Conservation (phyloP, 1,140 invertebrate genomes). For the Penaeus indicus region DNA sequence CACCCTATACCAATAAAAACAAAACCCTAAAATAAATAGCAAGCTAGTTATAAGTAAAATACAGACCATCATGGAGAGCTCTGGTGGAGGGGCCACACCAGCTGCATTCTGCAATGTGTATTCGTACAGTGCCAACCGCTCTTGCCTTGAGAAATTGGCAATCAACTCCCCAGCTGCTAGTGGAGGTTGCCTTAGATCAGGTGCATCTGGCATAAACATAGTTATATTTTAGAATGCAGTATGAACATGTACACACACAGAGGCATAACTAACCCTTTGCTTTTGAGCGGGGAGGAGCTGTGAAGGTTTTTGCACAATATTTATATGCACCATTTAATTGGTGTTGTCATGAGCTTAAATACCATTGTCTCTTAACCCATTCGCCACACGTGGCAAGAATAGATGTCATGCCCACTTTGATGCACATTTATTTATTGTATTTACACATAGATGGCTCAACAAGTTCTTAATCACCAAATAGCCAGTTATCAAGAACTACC, state of each 20-base stretch:
- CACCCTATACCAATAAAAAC: no score
- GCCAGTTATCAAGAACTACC: no score
- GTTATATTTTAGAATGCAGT: neutral
- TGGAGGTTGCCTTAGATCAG: conserved; percentile 35
- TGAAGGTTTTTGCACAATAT: no score
- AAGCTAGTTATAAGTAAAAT: neutral
- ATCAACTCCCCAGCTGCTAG: conserved; percentile 35
- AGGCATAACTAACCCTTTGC: neutral
- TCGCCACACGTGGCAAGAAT: no score
- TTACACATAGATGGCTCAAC: no score
- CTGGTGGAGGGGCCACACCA: conserved; percentile 22
- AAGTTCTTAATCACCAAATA: no score
- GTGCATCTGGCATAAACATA: conserved; percentile 17
- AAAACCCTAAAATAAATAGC: neutral
- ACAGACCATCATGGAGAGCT: conserved; percentile 42
- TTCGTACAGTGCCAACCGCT: conserved; percentile 41
- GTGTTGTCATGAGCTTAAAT: no score
- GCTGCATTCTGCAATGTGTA: conserved; percentile 35
- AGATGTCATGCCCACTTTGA: no score
- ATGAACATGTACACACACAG: neutral
- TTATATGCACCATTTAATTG: no score
- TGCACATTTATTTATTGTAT: no score
- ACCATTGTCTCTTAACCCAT: no score
- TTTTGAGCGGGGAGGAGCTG: no score
- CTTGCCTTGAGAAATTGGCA: conserved; percentile 32